Conservation (phyloP, 2,797 vertebrate species). For the Alfaro cultratus region DNA sequence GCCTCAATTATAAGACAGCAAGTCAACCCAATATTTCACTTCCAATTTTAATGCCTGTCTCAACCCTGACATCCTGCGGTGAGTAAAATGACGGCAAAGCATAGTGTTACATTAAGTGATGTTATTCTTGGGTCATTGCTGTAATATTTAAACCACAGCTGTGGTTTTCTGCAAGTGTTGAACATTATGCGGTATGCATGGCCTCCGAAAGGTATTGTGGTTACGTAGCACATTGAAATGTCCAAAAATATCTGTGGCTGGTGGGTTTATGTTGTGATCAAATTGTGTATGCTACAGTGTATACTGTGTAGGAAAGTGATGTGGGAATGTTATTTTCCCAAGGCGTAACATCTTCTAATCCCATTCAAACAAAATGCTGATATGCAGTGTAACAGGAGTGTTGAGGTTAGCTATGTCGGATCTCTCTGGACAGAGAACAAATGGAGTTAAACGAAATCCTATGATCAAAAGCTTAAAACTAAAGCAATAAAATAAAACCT, state of each 20-base stretch:
- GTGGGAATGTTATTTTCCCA: neutral
- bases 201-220: neutral
- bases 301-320: neutral
- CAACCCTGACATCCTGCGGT: neutral
- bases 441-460: neutral
- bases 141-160: neutral
- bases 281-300: neutral
- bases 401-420: neutral
- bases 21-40: neutral
- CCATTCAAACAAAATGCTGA: neutral
- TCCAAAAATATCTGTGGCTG: neutral
- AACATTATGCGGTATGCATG: neutral
- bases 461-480: neutral
- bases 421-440: neutral
- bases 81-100: neutral
- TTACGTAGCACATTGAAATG: neutral
- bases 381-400: neutral
- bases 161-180: neutral
- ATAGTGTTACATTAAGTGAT: neutral
- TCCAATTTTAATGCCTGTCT: neutral
- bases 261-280: neutral
- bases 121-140: neutral
- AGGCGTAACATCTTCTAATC: neutral
- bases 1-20: neutral
- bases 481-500: neutral